Conservation (phyloP, 2,797 vertebrate species). For the Microctenopoma steveboyesi region DNA sequence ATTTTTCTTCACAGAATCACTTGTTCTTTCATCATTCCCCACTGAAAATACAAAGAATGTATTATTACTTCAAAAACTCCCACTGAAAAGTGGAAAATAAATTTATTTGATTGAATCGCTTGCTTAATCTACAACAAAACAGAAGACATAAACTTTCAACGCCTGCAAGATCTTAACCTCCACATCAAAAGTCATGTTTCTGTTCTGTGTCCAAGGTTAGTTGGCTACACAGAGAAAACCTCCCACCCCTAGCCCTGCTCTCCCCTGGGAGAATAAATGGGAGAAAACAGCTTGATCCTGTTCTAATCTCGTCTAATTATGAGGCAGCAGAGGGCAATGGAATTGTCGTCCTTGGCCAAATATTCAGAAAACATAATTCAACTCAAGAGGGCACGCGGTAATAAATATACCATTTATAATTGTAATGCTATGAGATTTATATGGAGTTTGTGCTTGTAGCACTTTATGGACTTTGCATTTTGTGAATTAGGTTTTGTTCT, state of each 20-base stretch:
- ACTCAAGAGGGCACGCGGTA: slow-evolving; percentile 28
- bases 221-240: slow-evolving; percentile 21
- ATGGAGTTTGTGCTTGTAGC: neutral
- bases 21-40: neutral
- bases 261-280: slow-evolving; percentile 49
- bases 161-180: neutral
- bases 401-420: slow-evolving; percentile 28
- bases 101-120: neutral
- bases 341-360: slow-evolving; percentile 59
- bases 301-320: slow-evolving; percentile 63
- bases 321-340: slow-evolving; percentile 55
- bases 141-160: neutral
- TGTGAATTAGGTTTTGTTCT: slow-evolving; percentile 30
- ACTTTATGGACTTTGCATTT: slow-evolving; percentile 26
- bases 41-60: neutral
- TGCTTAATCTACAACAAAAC: neutral
- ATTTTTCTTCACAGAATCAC: neutral
- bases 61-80: neutral
- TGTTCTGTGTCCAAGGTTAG: slow-evolving; percentile 48
- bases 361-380: slow-evolving; percentile 45
- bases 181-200: neutral
- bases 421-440: slow-evolving; percentile 18
- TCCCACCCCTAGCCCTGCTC: slow-evolving; percentile 19
- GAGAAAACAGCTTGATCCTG: slow-evolving; percentile 57
- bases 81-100: too few relatives aligned